A percentile compares a stretch with the other conserved stretches of the same genome.
These are phyloP conservation scores for Tribolium castaneum DNA, from an alignment of 1,140 invertebrate genomes.

Conservation along the genomic window DNA sequence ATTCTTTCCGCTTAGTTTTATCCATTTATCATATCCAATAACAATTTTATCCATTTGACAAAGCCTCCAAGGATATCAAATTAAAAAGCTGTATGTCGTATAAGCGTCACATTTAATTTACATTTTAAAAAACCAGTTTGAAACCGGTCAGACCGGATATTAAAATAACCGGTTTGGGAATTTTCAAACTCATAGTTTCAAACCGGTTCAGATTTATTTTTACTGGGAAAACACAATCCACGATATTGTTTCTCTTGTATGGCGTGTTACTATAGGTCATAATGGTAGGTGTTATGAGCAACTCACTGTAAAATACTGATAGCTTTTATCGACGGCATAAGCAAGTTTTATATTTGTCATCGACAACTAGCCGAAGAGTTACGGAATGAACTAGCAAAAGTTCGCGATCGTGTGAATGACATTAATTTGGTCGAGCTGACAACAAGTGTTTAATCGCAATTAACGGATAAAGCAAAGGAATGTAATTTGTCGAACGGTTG, in stretches of 20 bases:
- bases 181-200: too few species aligned
- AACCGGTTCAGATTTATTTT: too few species aligned
- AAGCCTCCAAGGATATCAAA: neutral
- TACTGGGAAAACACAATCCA: too few species aligned
- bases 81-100: neutral
- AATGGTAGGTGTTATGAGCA: too few species aligned
- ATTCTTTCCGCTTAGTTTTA: slow-evolving; percentile 18
- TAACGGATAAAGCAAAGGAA: slow-evolving; percentile 10
- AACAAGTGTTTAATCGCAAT: slow-evolving; percentile 15
- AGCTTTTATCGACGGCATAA: neutral
- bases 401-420: neutral
- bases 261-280: too few species aligned
- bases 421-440: neutral
- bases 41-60: slow-evolving; percentile 3
- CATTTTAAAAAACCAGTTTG: neutral
- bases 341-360: neutral
- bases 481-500: slow-evolving; percentile 18
- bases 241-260: too few species aligned
- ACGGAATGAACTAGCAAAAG: neutral
- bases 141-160: neutral
- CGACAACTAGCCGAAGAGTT: neutral
- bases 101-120: neutral
- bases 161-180: too few species aligned
- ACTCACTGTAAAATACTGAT: too few species aligned
- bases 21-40: slow-evolving; percentile 28